Percentiles rank a stretch among this genome's conserved stretches.
Evolutionary conservation across 1,140 invertebrate species (phyloP).

Genomic region (Diprion similis): DNA sequence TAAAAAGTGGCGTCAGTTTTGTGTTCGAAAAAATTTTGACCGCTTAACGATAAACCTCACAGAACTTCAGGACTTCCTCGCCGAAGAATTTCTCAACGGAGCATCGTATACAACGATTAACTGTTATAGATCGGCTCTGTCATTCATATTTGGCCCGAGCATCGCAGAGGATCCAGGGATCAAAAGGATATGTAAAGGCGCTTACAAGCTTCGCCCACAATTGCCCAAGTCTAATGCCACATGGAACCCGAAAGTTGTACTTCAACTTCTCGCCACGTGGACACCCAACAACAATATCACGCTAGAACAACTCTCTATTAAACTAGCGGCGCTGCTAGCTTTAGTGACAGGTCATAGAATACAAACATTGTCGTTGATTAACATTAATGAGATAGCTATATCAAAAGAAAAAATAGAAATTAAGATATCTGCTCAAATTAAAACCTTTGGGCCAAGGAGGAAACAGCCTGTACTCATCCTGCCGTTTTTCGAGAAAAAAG

Average conservation of each 20-base stretch:
- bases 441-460: conserved; percentile 11
- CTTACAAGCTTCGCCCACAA: conserved; percentile 27
- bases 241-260: conserved; percentile 34
- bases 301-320: conserved; percentile 28
- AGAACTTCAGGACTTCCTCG: conserved; percentile 19
- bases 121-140: conserved; percentile 24
- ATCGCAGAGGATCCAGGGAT: conserved; percentile 25
- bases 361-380: conserved; percentile 28
- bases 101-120: conserved; percentile 18
- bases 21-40: conserved; percentile 24
- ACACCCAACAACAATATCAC: conserved; percentile 17
- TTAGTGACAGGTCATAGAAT: conserved; percentile 27
- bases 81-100: conserved; percentile 24
- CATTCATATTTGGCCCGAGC: conserved; percentile 17
- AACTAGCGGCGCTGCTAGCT: conserved; percentile 30
- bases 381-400: conserved; percentile 15
- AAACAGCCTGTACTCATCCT: conserved; percentile 12
- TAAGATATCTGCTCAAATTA: conserved; percentile 17
- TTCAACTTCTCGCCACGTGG: conserved; percentile 24
- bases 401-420: conserved; percentile 8
- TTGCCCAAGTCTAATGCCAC: conserved; percentile 30
- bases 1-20: conserved; percentile 13
- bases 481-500: conserved; percentile 14
- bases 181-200: conserved; percentile 32
- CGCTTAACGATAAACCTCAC: conserved; percentile 24